A percentile compares a stretch with the other conserved stretches of the same genome.
phyloP scores from a whole-genome alignment of 2,113 vertebrate genomes.

The Gulo gulo region DNA sequence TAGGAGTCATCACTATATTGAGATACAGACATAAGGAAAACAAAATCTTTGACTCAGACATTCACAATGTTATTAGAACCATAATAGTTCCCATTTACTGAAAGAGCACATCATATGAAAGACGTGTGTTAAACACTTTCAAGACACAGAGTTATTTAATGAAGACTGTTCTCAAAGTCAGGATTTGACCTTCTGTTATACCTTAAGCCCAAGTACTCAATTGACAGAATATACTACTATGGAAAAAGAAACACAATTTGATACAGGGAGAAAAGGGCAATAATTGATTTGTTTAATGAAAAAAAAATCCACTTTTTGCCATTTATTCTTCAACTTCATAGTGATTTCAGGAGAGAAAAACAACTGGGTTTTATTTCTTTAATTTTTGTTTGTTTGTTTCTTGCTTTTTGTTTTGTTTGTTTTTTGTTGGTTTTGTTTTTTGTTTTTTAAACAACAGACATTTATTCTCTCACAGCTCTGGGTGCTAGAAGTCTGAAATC shows the following conservation, averaged over 20 bases:
- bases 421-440: no score
- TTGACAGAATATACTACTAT: not conserved
- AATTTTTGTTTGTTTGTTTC: not conserved
- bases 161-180: not conserved
- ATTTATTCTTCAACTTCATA: not conserved
- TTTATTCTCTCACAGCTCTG: not conserved
- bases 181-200: not conserved
- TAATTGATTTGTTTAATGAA: not conserved
- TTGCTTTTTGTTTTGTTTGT: no score
- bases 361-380: not conserved
- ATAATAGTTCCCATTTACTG: not conserved
- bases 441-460: not conserved
- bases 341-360: not conserved
- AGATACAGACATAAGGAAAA: not conserved
- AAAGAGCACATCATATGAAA: not conserved
- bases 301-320: not conserved
- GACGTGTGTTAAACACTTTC: not conserved
- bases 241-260: not conserved
- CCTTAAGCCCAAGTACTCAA: not conserved
- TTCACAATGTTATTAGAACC: not conserved
- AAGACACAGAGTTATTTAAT: not conserved
- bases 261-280: not conserved
- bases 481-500: not conserved
- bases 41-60: not conserved
- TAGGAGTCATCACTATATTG: not conserved